These are phyloP conservation scores for Blomia tropicalis DNA, from an alignment of 2,888 invertebrate genomes.

Conservation along the genomic window DNA sequence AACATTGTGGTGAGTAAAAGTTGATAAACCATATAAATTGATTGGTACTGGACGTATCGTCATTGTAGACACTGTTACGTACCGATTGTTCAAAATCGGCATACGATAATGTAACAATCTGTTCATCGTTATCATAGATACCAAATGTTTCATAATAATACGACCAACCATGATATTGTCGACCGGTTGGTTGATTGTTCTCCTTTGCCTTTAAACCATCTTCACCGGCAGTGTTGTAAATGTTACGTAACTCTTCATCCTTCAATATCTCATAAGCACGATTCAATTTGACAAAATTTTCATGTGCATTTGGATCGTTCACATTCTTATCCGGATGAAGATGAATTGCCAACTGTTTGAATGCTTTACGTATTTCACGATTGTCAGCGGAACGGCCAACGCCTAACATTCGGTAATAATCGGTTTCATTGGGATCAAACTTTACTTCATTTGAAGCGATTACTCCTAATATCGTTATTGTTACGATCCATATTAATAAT, in stretches of 20 bases:
- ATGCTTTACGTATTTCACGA: slow-evolving; percentile 56
- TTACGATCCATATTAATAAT: too few relatives aligned
- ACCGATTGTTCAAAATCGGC: slow-evolving; percentile 50
- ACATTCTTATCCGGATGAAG: slow-evolving; percentile 56
- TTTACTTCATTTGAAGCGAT: too few relatives aligned
- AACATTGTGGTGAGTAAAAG: slow-evolving; percentile 59
- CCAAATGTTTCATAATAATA: slow-evolving; percentile 63
- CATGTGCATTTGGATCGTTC: slow-evolving; percentile 56
- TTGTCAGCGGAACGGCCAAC: slow-evolving; percentile 49
- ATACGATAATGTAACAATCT: slow-evolving; percentile 57
- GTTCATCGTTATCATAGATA: slow-evolving; percentile 66
- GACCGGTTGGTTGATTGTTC: slow-evolving; percentile 40
- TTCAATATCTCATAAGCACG: slow-evolving; percentile 72
- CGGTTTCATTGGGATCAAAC: slow-evolving; percentile 32
- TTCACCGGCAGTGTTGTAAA: slow-evolving; percentile 63
- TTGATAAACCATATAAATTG: slow-evolving; percentile 55
- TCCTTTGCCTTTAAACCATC: slow-evolving; percentile 45
- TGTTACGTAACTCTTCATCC: slow-evolving; percentile 57
- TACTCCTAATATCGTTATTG: too few relatives aligned
- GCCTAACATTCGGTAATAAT: slow-evolving; percentile 53
- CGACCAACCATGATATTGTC: slow-evolving; percentile 58
- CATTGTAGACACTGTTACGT: slow-evolving; percentile 38
- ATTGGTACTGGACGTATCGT: slow-evolving; percentile 32
- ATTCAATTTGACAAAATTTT: slow-evolving; percentile 58
- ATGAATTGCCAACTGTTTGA: slow-evolving; percentile 56